phyloP scores from a whole-genome alignment of 2,888 invertebrate species.

The Plagodis pulveraria region DNA sequence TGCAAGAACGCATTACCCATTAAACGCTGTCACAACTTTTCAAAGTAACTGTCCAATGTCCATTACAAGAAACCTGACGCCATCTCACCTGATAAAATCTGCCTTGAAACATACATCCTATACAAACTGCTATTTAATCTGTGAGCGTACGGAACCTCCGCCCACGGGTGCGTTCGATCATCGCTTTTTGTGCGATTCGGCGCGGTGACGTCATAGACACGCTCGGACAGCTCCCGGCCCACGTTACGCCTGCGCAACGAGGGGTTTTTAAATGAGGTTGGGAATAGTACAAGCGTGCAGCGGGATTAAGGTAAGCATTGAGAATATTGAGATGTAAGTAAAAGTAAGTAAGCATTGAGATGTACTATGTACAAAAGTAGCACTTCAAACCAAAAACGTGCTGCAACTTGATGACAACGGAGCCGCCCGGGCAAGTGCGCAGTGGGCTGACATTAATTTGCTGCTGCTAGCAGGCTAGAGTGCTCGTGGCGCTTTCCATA shows the following conservation, averaged over 20 bases:
- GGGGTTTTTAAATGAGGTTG: slow-evolving; percentile 25
- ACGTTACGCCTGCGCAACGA: slow-evolving; percentile 52
- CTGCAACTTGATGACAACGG: not conserved
- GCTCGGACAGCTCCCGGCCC: slow-evolving; percentile 50
- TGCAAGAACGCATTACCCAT: not conserved
- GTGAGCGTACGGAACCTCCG: slow-evolving; percentile 7
- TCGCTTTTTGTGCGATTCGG: slow-evolving; percentile 28
- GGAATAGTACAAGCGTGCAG: slow-evolving; percentile 20
- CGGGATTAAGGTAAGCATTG: too few species aligned
- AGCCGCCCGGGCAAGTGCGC: not conserved
- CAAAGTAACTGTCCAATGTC: not conserved
- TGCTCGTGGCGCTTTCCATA: too few species aligned
- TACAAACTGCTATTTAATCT: not conserved
- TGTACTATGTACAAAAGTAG: not conserved
- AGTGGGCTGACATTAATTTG: too few species aligned
- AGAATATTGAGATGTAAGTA: too few species aligned
- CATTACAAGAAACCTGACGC: not conserved
- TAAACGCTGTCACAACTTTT: not conserved
- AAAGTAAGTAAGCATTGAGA: too few species aligned
- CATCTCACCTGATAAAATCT: not conserved
- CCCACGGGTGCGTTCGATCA: slow-evolving; percentile 16
- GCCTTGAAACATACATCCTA: slow-evolving; percentile 1
- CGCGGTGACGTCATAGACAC: slow-evolving; percentile 49
- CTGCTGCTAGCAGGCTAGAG: too few species aligned
- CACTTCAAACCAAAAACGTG: too few species aligned